Evolutionary conservation across 2,113 vertebrate species (phyloP).

Genomic region (Pachyramphus minor): DNA sequence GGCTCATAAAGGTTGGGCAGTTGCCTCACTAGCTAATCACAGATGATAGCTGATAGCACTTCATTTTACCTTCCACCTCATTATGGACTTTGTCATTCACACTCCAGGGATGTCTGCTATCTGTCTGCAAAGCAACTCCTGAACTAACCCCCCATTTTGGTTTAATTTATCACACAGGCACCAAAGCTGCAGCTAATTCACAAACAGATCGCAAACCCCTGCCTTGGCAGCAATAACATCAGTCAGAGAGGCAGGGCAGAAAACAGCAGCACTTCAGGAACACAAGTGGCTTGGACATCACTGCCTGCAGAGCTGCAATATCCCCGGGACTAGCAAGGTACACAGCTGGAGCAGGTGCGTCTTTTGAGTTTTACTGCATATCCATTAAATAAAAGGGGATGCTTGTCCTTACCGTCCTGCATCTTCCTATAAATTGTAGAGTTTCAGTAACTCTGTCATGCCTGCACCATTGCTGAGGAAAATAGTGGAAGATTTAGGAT

Average conservation of each 20-base stretch:
- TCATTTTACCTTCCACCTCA: neutral
- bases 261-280: neutral
- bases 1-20: neutral
- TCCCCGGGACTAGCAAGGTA: neutral
- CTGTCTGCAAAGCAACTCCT: neutral
- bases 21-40: neutral
- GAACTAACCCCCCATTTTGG: neutral
- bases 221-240: neutral
- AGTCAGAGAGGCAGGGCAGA: neutral
- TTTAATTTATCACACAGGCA: neutral
- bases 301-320: neutral
- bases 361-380: neutral
- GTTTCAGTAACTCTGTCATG: neutral
- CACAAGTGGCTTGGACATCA: fast-evolving
- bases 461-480: neutral
- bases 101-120: neutral
- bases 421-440: neutral
- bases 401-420: neutral
- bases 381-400: neutral
- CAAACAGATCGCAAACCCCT: neutral
- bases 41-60: neutral
- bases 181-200: neutral
- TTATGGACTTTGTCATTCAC: neutral
- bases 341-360: neutral
- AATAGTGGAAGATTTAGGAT: neutral